phyloP scores from a whole-genome alignment of 1,140 invertebrate genomes.

The Solenopsis invicta region DNA sequence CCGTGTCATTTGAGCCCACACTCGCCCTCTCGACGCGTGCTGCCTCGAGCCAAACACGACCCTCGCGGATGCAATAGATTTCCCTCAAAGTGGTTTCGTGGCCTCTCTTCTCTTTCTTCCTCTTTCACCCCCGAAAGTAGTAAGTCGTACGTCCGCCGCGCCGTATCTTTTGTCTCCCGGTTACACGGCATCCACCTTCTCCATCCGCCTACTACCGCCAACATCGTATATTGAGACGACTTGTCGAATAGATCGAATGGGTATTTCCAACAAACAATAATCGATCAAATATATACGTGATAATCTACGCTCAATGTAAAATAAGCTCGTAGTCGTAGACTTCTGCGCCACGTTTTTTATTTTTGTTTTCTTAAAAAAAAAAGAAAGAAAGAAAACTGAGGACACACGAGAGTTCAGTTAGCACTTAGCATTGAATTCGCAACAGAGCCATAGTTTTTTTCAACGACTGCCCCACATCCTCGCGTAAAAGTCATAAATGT shows the following conservation, averaged over 20 bases:
- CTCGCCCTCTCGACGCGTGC: slow-evolving; percentile 72
- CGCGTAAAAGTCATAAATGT: slow-evolving; percentile 19
- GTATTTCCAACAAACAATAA: not conserved
- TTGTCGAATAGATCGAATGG: slow-evolving; percentile 15
- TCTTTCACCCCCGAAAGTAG: slow-evolving; percentile 24
- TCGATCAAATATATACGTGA: not conserved
- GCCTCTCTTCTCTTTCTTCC: slow-evolving; percentile 49
- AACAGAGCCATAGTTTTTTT: slow-evolving; percentile 9
- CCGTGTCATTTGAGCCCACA: slow-evolving; percentile 87
- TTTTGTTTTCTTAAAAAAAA: not conserved
- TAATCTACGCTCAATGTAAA: not conserved
- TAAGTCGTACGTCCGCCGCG: slow-evolving; percentile 46
- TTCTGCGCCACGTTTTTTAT: not conserved
- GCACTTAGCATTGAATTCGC: too few relatives aligned
- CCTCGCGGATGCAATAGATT: slow-evolving; percentile 83
- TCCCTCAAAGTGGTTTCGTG: slow-evolving; percentile 81
- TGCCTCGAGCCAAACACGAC: slow-evolving; percentile 61
- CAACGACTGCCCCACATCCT: slow-evolving; percentile 34
- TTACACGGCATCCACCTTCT: slow-evolving; percentile 33
- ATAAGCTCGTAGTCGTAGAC: not conserved
- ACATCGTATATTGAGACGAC: slow-evolving; percentile 61
- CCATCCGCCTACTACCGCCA: slow-evolving; percentile 28
- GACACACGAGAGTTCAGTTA: not conserved
- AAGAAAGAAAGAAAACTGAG: not conserved
- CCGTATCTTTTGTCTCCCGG: slow-evolving; percentile 67